A percentile compares a stretch with the other conserved stretches of the same genome.
Conservation (phyloP, 2,888 invertebrate genomes). For the Hyles lineata region DNA sequence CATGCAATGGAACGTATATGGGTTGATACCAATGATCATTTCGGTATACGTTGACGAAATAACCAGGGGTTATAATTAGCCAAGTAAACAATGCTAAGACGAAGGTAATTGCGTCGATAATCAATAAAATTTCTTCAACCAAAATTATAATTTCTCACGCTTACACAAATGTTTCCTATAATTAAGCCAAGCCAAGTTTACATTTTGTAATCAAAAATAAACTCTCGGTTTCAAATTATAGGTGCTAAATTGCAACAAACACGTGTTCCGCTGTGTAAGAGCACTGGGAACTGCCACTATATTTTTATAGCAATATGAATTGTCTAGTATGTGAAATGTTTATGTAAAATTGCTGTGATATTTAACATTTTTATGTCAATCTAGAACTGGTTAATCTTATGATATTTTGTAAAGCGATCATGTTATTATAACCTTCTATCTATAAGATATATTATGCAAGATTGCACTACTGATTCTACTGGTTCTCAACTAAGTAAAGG, state of each 20-base stretch:
- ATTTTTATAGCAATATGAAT: background rate
- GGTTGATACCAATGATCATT: no score
- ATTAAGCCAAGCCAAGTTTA: background rate
- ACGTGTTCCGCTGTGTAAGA: background rate
- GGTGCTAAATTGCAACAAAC: background rate
- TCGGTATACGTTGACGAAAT: background rate
- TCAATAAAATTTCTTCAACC: background rate
- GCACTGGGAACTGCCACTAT: background rate
- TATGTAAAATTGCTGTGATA: background rate
- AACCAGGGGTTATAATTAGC: background rate
- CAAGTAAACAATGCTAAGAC: background rate
- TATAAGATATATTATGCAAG: no score
- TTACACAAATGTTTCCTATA: background rate
- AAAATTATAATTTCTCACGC: slow-evolving; percentile 7
- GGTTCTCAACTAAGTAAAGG: no score
- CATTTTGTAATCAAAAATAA: background rate
- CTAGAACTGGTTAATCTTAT: background rate
- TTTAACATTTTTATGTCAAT: background rate
- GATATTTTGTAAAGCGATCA: background rate
- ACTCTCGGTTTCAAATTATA: background rate
- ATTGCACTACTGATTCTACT: no score
- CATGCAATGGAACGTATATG: no score
- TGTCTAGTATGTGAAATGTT: slow-evolving; percentile 2
- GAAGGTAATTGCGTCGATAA: background rate
- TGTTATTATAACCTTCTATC: no score